These are phyloP conservation scores for Drosophila mimetica DNA, from an alignment of 2,888 invertebrate species.

Conservation along the genomic window DNA sequence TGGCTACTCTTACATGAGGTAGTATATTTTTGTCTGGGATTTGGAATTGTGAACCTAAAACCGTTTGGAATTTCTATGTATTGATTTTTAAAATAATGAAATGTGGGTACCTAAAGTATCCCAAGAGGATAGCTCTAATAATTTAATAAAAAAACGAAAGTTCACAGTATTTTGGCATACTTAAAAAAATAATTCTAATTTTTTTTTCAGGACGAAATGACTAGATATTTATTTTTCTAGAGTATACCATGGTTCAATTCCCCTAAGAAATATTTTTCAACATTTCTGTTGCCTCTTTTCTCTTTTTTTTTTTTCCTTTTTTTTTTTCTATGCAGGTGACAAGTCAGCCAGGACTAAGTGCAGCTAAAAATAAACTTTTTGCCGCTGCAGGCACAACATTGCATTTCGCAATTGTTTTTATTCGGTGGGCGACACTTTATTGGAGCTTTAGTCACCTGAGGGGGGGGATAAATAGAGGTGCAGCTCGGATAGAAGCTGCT, in stretches of 20 bases:
- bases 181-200: too few species aligned
- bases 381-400: conserved; percentile 43
- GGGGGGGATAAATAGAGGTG: conserved; percentile 15
- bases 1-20: conserved; percentile 12
- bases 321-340: conserved; percentile 50
- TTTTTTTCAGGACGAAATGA: too few species aligned
- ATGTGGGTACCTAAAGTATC: too few species aligned
- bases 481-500: conserved; percentile 1
- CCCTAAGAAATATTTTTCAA: neutral
- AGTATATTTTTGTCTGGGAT: neutral
- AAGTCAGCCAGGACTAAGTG: conserved; percentile 47
- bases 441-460: conserved; percentile 14
- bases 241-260: neutral
- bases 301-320: conserved; percentile 18
- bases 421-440: conserved; percentile 6
- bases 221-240: neutral
- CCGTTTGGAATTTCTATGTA: too few species aligned
- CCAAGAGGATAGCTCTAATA: too few species aligned
- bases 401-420: conserved; percentile 41
- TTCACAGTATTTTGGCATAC: too few species aligned
- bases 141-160: too few species aligned
- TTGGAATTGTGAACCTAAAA: too few species aligned
- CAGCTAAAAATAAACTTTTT: conserved; percentile 49
- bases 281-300: conserved; percentile 6
- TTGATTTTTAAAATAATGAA: too few species aligned